Conservation (phyloP, 2,888 invertebrate genomes). For the Platerodrilus igneus region DNA sequence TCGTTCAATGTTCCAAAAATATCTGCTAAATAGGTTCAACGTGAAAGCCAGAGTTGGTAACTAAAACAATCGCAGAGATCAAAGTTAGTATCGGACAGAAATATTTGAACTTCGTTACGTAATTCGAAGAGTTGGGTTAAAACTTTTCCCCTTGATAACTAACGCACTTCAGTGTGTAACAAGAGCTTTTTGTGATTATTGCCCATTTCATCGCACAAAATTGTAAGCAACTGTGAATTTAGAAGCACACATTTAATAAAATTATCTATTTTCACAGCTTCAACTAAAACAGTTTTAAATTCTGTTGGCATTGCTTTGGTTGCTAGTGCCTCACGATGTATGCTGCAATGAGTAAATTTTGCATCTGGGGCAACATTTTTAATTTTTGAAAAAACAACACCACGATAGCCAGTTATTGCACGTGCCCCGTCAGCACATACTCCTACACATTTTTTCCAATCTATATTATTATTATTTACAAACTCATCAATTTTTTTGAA, state of each 20-base stretch:
- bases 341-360: slow-evolving; percentile 5
- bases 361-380: slow-evolving; percentile 6
- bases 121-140: slow-evolving; percentile 3
- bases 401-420: slow-evolving; percentile 2
- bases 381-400: slow-evolving; percentile 3
- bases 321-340: slow-evolving; percentile 1
- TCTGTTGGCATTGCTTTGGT: slow-evolving; percentile 7
- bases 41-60: too few relatives aligned
- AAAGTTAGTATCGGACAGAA: too few relatives aligned
- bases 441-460: slow-evolving; percentile 3
- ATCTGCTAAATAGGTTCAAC: too few relatives aligned
- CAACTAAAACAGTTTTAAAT: slow-evolving; percentile 2
- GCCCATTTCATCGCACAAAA: slow-evolving; percentile 6
- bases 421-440: slow-evolving; percentile 6
- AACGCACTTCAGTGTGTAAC: slow-evolving; percentile 4
- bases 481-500: too few relatives aligned
- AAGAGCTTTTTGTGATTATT: slow-evolving; percentile 1
- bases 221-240: slow-evolving; percentile 5
- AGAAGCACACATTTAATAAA: slow-evolving; percentile 5
- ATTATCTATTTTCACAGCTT: too few relatives aligned
- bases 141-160: slow-evolving; percentile 1
- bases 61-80: too few relatives aligned
- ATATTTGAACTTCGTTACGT: background rate
- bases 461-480: too few relatives aligned
- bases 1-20: too few relatives aligned